phyloP scores from a whole-genome alignment of 2,113 vertebrate species.

The Lophura nycthemera region DNA sequence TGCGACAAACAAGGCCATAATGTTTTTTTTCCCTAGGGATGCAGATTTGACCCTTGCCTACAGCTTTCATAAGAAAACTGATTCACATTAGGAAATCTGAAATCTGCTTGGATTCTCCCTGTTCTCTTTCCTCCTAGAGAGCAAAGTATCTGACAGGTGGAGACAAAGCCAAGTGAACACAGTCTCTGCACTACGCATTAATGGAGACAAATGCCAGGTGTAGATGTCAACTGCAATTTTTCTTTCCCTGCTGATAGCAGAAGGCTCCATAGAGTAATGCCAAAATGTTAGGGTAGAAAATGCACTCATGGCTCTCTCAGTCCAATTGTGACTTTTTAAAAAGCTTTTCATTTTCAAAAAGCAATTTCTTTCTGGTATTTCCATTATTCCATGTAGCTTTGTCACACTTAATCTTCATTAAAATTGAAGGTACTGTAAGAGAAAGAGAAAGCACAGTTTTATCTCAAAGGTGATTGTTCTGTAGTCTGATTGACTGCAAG shows the following conservation, averaged over 20 bases:
- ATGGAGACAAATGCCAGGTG: conserved; percentile 51
- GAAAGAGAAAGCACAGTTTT: conserved; percentile 1
- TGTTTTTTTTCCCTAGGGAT: background rate
- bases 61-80: background rate
- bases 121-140: conserved; percentile 8
- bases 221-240: conserved; percentile 48
- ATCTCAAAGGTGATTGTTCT: conserved; percentile 28
- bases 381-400: background rate
- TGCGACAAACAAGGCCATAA: background rate
- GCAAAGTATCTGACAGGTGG: conserved; percentile 4
- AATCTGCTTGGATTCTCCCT: background rate
- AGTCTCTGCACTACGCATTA: background rate
- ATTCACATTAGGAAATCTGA: background rate
- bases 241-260: background rate
- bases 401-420: conserved; percentile 43
- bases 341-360: conserved; percentile 24
- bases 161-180: background rate
- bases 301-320: background rate
- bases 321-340: background rate
- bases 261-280: background rate
- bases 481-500: background rate
- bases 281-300: conserved; percentile 9
- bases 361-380: background rate
- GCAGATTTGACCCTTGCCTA: accelerated
- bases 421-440: background rate